phyloP scores from a whole-genome alignment of 2,888 invertebrate genomes.

The Drosophila suboccidentalis region DNA sequence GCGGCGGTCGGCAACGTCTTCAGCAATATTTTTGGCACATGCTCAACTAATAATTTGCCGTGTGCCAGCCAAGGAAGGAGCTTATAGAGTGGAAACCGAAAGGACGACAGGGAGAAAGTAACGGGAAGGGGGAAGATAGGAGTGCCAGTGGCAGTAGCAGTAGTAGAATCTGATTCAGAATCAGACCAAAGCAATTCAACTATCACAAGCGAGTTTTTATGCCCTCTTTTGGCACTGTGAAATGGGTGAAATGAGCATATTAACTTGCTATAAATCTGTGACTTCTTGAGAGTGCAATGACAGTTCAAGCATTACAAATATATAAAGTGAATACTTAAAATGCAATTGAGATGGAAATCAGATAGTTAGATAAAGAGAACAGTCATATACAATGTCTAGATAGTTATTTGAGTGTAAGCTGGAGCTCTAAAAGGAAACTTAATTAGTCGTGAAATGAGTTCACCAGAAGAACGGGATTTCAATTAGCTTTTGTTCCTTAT shows the following conservation, averaged over 20 bases:
- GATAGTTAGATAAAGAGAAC: slow-evolving; percentile 6
- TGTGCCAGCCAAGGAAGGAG: slow-evolving; percentile 58
- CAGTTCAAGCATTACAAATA: slow-evolving; percentile 22
- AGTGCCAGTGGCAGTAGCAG: slow-evolving; percentile 17
- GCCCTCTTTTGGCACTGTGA: slow-evolving; percentile 47
- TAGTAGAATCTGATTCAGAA: slow-evolving; percentile 20
- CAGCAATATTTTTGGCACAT: slow-evolving; percentile 81
- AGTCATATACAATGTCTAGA: background rate
- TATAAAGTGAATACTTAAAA: slow-evolving; percentile 54
- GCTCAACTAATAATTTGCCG: slow-evolving; percentile 83
- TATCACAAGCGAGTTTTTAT: slow-evolving; percentile 62
- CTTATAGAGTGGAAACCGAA: background rate
- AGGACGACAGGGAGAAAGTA: background rate
- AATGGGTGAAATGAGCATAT: slow-evolving; percentile 74
- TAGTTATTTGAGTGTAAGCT: too few species aligned
- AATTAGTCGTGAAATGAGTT: background rate
- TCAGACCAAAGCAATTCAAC: slow-evolving; percentile 45
- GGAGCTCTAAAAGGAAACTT: background rate
- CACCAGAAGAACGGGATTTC: background rate
- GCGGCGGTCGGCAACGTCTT: slow-evolving; percentile 67
- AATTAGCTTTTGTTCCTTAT: background rate
- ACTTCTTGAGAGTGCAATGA: slow-evolving; percentile 36
- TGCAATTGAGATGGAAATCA: slow-evolving; percentile 53
- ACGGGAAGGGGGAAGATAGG: background rate
- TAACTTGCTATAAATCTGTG: slow-evolving; percentile 77